Conservation (phyloP, 2,113 vertebrate genomes). For the Recurvirostra avosetta region DNA sequence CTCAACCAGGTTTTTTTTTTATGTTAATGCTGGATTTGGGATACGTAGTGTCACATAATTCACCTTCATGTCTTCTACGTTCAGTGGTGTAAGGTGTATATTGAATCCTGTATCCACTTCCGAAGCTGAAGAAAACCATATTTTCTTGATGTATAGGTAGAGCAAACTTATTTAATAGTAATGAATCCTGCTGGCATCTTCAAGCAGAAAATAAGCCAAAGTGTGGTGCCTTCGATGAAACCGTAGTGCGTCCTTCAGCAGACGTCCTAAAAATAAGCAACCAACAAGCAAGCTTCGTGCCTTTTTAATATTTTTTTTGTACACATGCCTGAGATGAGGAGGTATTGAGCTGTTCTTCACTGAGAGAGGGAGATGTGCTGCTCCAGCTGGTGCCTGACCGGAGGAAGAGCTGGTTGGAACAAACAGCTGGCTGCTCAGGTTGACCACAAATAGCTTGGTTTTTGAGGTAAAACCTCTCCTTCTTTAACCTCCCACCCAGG, state of each 20-base stretch:
- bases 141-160: background rate
- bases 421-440: background rate
- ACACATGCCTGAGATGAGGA: background rate
- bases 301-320: too few relatives aligned
- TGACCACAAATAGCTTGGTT: background rate
- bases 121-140: background rate
- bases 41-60: background rate
- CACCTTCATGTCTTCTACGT: background rate
- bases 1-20: background rate
- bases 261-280: background rate
- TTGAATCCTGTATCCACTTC: background rate
- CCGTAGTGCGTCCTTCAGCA: background rate
- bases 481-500: background rate
- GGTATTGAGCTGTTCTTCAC: background rate
- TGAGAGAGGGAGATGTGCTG: background rate
- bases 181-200: background rate
- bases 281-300: background rate
- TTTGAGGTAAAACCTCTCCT: background rate
- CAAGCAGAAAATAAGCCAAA: background rate
- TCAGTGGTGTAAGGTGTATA: background rate
- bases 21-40: background rate
- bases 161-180: background rate
- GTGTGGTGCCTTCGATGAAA: background rate
- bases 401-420: background rate
- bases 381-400: background rate